Evolutionary conservation across 2,888 invertebrate genomes (phyloP).

Genomic region (Hylaea fasciaria): DNA sequence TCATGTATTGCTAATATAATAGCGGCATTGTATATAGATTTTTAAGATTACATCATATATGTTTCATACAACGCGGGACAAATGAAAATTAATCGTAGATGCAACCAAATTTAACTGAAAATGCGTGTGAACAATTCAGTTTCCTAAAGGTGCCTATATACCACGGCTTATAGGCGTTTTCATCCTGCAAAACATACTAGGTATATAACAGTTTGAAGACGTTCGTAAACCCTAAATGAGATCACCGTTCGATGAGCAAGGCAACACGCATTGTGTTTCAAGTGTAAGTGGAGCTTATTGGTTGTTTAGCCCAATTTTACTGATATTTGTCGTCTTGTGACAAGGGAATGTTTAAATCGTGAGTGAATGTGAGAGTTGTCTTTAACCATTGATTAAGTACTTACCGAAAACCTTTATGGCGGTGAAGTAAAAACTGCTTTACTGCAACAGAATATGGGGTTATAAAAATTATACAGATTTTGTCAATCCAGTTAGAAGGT

Average conservation of each 20-base stretch:
- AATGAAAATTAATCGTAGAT: too few species aligned
- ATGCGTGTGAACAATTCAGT: slow-evolving; percentile 9
- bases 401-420: too few species aligned
- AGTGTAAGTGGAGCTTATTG: slow-evolving; percentile 9
- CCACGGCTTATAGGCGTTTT: background rate
- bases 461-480: too few species aligned
- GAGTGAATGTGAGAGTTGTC: background rate
- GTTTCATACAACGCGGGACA: too few species aligned
- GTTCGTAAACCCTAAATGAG: background rate
- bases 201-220: background rate
- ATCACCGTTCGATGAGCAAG: slow-evolving; percentile 5
- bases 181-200: too few species aligned
- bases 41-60: too few species aligned
- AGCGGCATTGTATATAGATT: too few species aligned
- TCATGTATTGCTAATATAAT: too few species aligned
- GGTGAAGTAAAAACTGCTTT: too few species aligned
- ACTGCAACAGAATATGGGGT: too few species aligned
- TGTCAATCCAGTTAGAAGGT: too few species aligned
- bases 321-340: background rate
- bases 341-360: slow-evolving; percentile 2
- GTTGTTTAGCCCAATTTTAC: background rate
- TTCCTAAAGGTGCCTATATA: slow-evolving; percentile 1
- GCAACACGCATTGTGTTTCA: slow-evolving; percentile 13
- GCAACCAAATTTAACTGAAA: background rate
- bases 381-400: background rate